Evolutionary conservation across 2,888 invertebrate species (phyloP).

Genomic region (Chaitophorus viminalis): DNA sequence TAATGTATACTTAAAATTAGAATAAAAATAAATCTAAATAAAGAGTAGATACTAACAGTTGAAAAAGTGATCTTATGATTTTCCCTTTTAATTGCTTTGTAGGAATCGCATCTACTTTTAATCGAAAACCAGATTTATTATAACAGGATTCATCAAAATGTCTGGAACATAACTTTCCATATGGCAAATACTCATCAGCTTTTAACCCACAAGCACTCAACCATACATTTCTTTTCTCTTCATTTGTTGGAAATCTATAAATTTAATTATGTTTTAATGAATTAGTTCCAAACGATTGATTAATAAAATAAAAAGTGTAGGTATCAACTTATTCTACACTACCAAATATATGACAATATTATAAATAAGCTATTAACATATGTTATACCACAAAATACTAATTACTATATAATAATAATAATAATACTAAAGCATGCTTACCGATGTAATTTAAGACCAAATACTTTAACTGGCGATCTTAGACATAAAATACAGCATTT

Average conservation of each 20-base stretch:
- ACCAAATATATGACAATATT: background rate
- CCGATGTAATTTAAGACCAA: background rate
- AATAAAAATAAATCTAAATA: background rate
- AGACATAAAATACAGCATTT: background rate
- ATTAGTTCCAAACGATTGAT: background rate
- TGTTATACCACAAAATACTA: background rate
- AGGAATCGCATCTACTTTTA: background rate
- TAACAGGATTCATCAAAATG: background rate
- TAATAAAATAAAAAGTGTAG: background rate
- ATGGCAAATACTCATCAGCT: background rate
- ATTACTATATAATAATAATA: slow-evolving; percentile 15
- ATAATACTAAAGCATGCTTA: background rate
- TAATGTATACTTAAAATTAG: background rate
- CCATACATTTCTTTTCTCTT: background rate
- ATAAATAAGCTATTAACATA: slow-evolving; percentile 7
- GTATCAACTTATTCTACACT: background rate
- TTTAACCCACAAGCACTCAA: background rate
- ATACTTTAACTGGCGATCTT: background rate
- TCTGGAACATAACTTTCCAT: background rate
- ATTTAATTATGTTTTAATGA: background rate
- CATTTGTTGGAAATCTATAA: background rate
- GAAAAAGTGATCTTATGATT: too few species aligned
- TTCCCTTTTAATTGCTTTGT: background rate
- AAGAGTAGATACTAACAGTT: background rate
- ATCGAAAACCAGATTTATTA: background rate